Evolutionary conservation across 1,140 invertebrate species (phyloP).

Genomic region (Leguminivora glycinivorella): DNA sequence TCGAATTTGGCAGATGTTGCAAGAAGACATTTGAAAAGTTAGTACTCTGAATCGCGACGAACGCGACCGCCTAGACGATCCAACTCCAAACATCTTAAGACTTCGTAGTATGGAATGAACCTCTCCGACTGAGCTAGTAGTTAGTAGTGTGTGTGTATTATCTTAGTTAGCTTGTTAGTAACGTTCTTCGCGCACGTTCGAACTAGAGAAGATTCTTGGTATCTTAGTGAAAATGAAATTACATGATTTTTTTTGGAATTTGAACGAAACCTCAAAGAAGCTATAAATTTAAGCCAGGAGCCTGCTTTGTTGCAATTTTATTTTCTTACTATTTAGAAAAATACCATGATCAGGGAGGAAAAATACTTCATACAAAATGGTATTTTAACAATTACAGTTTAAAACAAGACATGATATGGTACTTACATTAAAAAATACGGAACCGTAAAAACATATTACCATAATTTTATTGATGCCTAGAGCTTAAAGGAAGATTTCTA

Average conservation of each 20-base stretch:
- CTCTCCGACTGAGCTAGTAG: neutral
- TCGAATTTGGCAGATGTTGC: conserved; percentile 65
- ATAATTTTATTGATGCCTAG: no score
- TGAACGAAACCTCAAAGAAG: neutral
- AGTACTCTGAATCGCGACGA: conserved; percentile 39
- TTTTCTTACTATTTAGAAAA: no score
- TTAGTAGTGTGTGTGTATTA: conserved; percentile 19
- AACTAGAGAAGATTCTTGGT: neutral
- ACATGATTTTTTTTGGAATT: neutral
- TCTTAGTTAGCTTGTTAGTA: conserved; percentile 9
- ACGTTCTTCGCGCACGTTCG: neutral
- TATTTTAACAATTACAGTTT: no score
- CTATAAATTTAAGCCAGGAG: no score
- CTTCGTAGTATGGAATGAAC: conserved; percentile 30
- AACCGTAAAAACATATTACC: no score
- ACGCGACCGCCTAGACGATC: conserved; percentile 33
- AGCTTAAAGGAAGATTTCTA: no score
- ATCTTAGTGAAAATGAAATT: neutral
- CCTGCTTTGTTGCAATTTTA: no score
- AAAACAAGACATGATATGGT: no score
- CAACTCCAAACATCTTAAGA: conserved; percentile 49
- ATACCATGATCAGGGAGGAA: no score
- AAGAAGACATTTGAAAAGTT: conserved; percentile 58
- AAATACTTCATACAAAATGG: no score
- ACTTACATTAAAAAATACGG: no score